phyloP scores from a whole-genome alignment of 2,888 invertebrate species.

The Taenaris catops region DNA sequence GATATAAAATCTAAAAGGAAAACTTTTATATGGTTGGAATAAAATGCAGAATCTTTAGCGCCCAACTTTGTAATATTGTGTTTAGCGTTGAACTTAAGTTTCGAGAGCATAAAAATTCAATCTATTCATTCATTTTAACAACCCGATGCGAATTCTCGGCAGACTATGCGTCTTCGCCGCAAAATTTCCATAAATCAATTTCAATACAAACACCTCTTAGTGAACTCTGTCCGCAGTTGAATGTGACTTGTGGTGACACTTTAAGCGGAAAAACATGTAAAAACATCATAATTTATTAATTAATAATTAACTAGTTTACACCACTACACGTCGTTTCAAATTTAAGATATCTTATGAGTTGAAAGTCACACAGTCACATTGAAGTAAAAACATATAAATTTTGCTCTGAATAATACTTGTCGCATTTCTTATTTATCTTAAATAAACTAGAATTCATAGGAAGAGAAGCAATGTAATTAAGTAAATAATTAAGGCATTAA shows the following conservation, averaged over 20 bases:
- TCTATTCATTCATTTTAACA: constrained; percentile 53
- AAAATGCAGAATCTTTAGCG: too few species aligned
- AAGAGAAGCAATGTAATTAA: too few species aligned
- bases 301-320: neutral
- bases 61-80: constrained; percentile 6
- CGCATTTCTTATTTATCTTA: too few species aligned
- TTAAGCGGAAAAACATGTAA: constrained; percentile 13
- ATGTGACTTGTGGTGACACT: constrained; percentile 9
- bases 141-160: constrained; percentile 42
- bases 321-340: too few species aligned
- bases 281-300: neutral
- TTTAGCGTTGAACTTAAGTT: constrained; percentile 15
- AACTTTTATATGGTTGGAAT: too few species aligned
- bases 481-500: too few species aligned
- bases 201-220: constrained; percentile 78
- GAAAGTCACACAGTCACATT: too few species aligned
- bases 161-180: constrained; percentile 57
- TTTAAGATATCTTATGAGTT: too few species aligned
- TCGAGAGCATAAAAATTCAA: constrained; percentile 32
- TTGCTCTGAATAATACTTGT: too few species aligned
- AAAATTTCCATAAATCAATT: constrained; percentile 77
- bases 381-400: too few species aligned
- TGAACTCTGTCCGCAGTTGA: constrained; percentile 63
- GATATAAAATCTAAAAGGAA: too few species aligned
- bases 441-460: too few species aligned